Evolutionary conservation across 2,113 vertebrate genomes (phyloP).

Genomic region (Sciurus niger): DNA sequence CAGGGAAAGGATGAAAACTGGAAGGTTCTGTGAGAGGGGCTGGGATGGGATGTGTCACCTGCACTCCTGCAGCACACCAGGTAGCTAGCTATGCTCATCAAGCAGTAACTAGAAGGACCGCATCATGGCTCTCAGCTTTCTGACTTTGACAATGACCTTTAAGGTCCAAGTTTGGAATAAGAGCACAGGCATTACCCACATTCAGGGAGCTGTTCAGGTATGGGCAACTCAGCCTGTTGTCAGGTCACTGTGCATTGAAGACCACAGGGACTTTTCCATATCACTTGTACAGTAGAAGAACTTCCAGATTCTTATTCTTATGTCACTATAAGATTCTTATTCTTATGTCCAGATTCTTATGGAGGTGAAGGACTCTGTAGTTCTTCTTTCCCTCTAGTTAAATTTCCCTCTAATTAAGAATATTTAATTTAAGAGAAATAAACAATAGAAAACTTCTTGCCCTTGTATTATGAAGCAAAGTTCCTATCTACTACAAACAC

Average conservation of each 20-base stretch:
- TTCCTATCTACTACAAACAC: background rate
- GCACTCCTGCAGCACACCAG: background rate
- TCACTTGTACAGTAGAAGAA: background rate
- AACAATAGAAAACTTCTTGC: background rate
- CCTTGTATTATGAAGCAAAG: background rate
- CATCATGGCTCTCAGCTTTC: background rate
- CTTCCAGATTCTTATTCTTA: background rate
- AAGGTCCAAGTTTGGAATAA: background rate
- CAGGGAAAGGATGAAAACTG: background rate
- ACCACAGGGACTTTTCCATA: background rate
- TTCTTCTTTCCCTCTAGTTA: background rate
- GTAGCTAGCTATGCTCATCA: background rate
- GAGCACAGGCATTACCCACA: background rate
- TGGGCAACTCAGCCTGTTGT: background rate
- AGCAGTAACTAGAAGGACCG: background rate
- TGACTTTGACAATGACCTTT: background rate
- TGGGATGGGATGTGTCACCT: background rate
- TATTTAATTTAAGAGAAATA: constrained; percentile 24
- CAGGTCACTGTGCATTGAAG: background rate
- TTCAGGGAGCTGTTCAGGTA: background rate
- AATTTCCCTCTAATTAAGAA: background rate
- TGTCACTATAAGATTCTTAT: background rate
- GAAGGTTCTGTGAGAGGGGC: background rate
- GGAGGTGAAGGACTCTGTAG: background rate
- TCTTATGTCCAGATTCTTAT: too few relatives aligned